These are phyloP conservation scores for Eupithecia subfuscata DNA, from an alignment of 2,888 invertebrate species.

Conservation along the genomic window DNA sequence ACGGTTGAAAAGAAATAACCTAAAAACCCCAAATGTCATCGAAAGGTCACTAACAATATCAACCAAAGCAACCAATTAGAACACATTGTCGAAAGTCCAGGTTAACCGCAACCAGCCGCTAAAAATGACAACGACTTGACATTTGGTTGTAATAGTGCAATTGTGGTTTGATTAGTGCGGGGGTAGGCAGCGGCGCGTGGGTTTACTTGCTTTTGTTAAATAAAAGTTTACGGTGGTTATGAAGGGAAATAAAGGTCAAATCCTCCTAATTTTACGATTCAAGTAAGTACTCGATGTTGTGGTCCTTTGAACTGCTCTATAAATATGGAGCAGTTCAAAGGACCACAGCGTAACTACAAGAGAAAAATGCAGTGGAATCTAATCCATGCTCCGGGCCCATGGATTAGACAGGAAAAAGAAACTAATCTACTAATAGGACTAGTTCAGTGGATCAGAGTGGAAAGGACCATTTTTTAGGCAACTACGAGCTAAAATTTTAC, in stretches of 20 bases:
- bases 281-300: too few relatives aligned
- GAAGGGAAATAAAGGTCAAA: background rate
- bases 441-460: too few relatives aligned
- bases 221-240: background rate
- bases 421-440: too few relatives aligned
- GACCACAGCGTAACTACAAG: too few relatives aligned
- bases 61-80: slow-evolving; percentile 56
- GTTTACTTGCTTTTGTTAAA: background rate
- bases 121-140: slow-evolving; percentile 62
- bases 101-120: slow-evolving; percentile 49
- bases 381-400: too few relatives aligned
- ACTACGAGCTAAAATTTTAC: background rate
- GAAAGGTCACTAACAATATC: slow-evolving; percentile 24
- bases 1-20: background rate
- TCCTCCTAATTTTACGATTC: too few relatives aligned
- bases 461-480: too few relatives aligned
- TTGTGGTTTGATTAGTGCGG: slow-evolving; percentile 48
- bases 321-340: too few relatives aligned
- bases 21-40: slow-evolving; percentile 20
- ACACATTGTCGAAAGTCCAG: slow-evolving; percentile 68
- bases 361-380: too few relatives aligned
- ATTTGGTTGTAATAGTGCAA: slow-evolving; percentile 60
- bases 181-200: slow-evolving; percentile 1
- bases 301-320: too few relatives aligned
- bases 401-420: too few relatives aligned